Evolutionary conservation across 2,113 vertebrate genomes (phyloP).

Genomic region (Colius striatus): DNA sequence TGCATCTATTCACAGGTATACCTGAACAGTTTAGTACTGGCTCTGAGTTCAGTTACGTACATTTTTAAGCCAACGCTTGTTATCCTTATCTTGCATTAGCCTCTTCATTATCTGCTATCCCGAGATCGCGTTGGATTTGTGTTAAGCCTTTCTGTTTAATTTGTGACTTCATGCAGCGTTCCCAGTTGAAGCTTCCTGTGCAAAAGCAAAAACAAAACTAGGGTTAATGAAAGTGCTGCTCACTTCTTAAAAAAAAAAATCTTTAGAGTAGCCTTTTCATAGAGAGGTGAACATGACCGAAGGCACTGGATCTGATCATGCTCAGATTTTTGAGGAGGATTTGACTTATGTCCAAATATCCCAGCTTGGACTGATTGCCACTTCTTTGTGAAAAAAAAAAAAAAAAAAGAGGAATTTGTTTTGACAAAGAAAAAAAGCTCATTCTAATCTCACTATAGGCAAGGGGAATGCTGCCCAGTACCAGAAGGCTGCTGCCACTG

Average conservation of each 20-base stretch:
- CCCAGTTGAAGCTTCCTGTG: not conserved
- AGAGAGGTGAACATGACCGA: not conserved
- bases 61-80: not conserved
- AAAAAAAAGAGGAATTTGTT: not conserved
- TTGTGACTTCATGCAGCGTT: not conserved
- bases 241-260: not conserved
- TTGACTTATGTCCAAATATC: not conserved
- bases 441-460: fast-evolving
- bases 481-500: not conserved
- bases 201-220: not conserved
- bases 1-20: not conserved
- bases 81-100: not conserved
- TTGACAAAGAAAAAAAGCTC: not conserved
- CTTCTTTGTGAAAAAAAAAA: not conserved
- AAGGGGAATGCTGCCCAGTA: not conserved
- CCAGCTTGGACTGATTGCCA: not conserved
- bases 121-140: not conserved
- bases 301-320: not conserved
- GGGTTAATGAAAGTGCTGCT: not conserved
- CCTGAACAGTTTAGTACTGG: not conserved
- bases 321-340: not conserved
- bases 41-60: not conserved
- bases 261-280: not conserved
- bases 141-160: not conserved
- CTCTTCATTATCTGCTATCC: not conserved